A percentile compares a stretch with the other conserved stretches of the same genome.
phyloP scores from a whole-genome alignment of 2,888 invertebrate genomes.

The Masnerella sp. region DNA sequence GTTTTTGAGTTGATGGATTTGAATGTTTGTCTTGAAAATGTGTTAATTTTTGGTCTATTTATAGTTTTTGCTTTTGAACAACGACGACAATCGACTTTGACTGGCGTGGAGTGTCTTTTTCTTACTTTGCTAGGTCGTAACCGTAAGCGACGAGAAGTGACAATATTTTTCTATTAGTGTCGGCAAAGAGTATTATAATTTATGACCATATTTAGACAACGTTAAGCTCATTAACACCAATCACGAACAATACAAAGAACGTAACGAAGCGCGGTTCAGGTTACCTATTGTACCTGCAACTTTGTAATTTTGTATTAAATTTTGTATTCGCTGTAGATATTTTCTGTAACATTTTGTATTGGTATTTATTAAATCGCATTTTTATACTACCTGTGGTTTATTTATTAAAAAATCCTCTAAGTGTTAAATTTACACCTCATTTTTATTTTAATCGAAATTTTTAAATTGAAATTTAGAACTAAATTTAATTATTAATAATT shows the following conservation, averaged over 20 bases:
- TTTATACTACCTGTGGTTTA: no score
- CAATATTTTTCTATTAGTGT: conserved; percentile 73
- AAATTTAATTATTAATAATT: no score
- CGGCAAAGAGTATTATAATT: conserved; percentile 72
- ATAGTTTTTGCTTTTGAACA: no score
- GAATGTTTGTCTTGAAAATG: no score
- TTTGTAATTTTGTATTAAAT: conserved; percentile 73
- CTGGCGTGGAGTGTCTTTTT: conserved; percentile 31
- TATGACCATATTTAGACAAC: conserved; percentile 64
- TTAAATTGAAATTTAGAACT: no score
- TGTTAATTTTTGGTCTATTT: no score
- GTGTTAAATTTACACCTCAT: no score
- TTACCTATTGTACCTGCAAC: conserved; percentile 64
- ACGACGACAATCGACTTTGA: conserved; percentile 49
- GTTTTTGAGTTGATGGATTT: no score
- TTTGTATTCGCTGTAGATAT: conserved; percentile 75
- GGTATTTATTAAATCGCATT: conserved; percentile 75
- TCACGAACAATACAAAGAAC: conserved; percentile 63
- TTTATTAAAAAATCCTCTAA: no score
- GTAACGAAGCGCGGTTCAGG: conserved; percentile 68
- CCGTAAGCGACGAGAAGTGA: conserved; percentile 65
- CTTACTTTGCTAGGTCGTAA: conserved; percentile 60
- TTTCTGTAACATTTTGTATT: conserved; percentile 74
- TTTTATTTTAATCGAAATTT: no score
- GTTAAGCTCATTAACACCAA: conserved; percentile 63